Percentiles rank a stretch among this genome's conserved stretches.
Conservation (phyloP, 2,113 vertebrate genomes). For the Xyrauchen texanus region DNA sequence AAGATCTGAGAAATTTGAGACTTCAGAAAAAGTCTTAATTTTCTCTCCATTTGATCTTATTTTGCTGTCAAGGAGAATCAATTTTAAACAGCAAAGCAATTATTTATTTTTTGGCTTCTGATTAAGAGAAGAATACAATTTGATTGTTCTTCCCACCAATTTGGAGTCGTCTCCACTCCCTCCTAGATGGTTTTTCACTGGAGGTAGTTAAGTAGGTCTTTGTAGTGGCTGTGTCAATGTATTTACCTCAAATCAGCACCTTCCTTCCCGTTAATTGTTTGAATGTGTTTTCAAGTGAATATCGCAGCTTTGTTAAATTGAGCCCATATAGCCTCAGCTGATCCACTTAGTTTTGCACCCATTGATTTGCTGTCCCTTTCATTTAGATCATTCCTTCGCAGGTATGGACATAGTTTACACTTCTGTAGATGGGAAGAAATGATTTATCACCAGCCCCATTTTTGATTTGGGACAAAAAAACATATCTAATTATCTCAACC, state of each 20-base stretch:
- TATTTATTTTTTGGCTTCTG: no score
- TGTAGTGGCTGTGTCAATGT: constrained; percentile 30
- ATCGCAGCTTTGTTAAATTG: constrained; percentile 36
- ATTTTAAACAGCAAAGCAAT: no score
- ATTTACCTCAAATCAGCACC: constrained; percentile 38
- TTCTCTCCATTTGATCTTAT: no score
- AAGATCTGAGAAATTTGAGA: no score
- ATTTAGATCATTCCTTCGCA: constrained; percentile 44
- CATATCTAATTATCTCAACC: constrained; percentile 8
- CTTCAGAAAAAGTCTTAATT: no score
- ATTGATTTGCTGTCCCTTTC: constrained; percentile 52
- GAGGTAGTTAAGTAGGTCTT: neutral
- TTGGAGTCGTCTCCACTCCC: neutral
- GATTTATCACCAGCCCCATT: constrained; percentile 19
- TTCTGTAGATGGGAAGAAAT: constrained; percentile 36
- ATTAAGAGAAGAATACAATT: neutral
- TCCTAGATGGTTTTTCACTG: neutral
- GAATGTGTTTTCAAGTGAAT: constrained; percentile 37
- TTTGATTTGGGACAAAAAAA: constrained; percentile 14
- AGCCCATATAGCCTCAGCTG: constrained; percentile 30
- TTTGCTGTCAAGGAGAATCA: no score
- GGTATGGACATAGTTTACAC: constrained; percentile 35
- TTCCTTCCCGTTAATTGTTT: constrained; percentile 44
- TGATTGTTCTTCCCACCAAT: neutral
- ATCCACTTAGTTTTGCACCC: constrained; percentile 49